Base-by-base conservation (phyloP, 2,888 invertebrate species). In the Anodontia alba region DNA sequence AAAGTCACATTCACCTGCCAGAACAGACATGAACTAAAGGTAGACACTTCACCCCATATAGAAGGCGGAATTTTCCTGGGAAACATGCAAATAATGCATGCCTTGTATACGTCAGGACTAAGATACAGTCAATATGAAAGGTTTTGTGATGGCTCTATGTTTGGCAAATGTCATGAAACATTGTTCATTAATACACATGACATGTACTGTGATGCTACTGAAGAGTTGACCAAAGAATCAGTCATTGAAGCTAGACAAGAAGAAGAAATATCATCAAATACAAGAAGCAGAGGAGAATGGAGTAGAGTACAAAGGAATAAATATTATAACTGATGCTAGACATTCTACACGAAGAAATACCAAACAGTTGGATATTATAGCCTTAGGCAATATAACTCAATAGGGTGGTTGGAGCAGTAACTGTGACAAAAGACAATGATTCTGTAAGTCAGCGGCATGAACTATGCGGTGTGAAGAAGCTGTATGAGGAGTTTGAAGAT, bases 271-370 rank as follows among this genome's bases (percentile, higher is more conserved):
- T n/a, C n/a, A n/a, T n/a, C n/a, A n/a, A n/a, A n/a, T n/a, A n/a
- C n/a, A n/a, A n/a, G n/a, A n/a, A n/a, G n/a, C n/a, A n/a, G n/a
- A n/a, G n/a, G n/a, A n/a, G n/a, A n/a, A n/a, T n/a, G n/a, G n/a
- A n/a, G n/a, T n/a, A n/a, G n/a, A n/a, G n/a, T n/a, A n/a, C n/a
- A n/a, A 5, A 5, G 66, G 66, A 17, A 66, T 29, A 26, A 20
- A 36, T 29, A 66, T 66, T 17, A 26, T 80, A 7, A 77, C 76
- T 12, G 76, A 81, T 73, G 77, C 81, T 15, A 38, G 76, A 20
- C 84, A 81, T 51, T 66, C 70, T 8, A 76, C 74, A 57, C 26
- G 81, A n/a, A 54, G 69, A 68, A 75, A 81, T 43, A 49, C 74
- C 12, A 72, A 67, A 31, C 66, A 77, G 7, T 42, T 66, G 33